A percentile compares a stretch with the other conserved stretches of the same genome.
Evolutionary conservation across 2,888 invertebrate genomes (phyloP).

Genomic region (Philonicus albiceps): DNA sequence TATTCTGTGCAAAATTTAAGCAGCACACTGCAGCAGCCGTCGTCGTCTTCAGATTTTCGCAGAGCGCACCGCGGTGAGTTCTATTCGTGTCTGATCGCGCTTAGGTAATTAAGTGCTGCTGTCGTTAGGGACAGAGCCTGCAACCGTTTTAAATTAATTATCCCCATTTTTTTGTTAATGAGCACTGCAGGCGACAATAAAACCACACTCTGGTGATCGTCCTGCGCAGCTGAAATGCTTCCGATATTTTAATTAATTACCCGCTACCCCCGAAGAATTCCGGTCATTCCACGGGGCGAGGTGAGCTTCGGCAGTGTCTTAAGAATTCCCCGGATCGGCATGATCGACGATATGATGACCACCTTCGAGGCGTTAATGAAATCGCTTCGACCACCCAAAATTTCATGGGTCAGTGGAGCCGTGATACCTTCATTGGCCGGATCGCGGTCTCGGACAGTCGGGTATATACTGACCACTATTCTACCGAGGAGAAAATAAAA

Average conservation of each 20-base stretch:
- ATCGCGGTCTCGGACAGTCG: not conserved
- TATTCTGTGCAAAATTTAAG: not conserved
- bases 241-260: not conserved
- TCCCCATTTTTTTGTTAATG: not conserved
- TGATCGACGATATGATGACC: conserved; percentile 5
- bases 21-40: not conserved
- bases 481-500: not conserved
- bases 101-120: not conserved
- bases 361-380: conserved; percentile 60
- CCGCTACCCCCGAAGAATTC: not conserved
- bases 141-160: not conserved
- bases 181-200: not conserved
- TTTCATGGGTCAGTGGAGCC: not conserved
- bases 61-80: not conserved
- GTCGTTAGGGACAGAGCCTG: not conserved
- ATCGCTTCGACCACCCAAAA: conserved; percentile 62
- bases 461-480: not conserved
- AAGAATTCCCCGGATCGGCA: not conserved
- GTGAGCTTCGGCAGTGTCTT: not conserved
- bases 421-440: not conserved
- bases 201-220: not conserved
- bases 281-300: not conserved
- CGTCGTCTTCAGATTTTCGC: not conserved
- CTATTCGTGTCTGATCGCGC: not conserved
- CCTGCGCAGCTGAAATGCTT: not conserved